phyloP scores from a whole-genome alignment of 1,140 invertebrate species.

The Rhizoglyphus robini region DNA sequence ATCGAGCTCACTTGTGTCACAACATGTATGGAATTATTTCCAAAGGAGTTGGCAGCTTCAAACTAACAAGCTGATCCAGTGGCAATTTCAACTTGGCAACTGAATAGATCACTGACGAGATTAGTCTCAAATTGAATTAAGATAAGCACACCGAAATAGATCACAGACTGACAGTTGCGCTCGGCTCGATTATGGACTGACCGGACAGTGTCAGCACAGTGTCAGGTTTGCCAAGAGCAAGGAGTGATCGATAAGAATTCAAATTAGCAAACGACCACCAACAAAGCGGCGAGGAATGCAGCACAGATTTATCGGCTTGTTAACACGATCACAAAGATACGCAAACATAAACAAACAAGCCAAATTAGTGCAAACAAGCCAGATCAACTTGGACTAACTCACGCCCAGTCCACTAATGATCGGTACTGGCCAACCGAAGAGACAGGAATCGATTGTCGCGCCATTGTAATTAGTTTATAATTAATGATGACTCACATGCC shows the following conservation, averaged over 20 bases:
- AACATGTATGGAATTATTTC: too few relatives aligned
- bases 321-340: not conserved
- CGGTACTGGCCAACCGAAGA: not conserved
- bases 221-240: too few relatives aligned
- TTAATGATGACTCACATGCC: not conserved
- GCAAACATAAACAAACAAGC: conserved; percentile 2
- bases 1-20: too few relatives aligned
- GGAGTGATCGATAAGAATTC: conserved; percentile 11
- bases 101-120: too few relatives aligned
- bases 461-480: conserved; percentile 4
- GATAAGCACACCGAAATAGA: too few relatives aligned
- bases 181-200: too few relatives aligned
- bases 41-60: too few relatives aligned
- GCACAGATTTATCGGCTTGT: conserved; percentile 4
- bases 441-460: conserved; percentile 1
- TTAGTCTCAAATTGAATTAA: too few relatives aligned
- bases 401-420: conserved; percentile 5
- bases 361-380: conserved; percentile 1
- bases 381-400: not conserved
- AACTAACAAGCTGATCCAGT: too few relatives aligned
- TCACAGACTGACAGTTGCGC: too few relatives aligned
- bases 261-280: conserved; percentile 12
- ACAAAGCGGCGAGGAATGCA: not conserved
- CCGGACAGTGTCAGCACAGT: too few relatives aligned
- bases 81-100: too few relatives aligned